phyloP scores from a whole-genome alignment of 2,113 vertebrate species.

The Romanogobio albipinnatus region DNA sequence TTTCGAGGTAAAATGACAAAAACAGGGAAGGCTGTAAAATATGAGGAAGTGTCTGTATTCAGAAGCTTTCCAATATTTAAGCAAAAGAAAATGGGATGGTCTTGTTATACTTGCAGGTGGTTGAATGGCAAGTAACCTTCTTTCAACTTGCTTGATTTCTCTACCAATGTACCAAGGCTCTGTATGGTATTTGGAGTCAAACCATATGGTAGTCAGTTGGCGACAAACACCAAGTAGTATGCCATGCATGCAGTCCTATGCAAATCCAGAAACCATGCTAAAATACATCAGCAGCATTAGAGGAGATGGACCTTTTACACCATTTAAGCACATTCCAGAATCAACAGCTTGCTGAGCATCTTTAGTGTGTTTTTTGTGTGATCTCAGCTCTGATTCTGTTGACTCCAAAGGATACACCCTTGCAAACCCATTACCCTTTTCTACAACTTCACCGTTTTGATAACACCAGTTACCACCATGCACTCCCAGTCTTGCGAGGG shows the following conservation, averaged over 20 bases:
- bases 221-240: constrained; percentile 10
- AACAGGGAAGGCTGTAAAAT: constrained; percentile 22
- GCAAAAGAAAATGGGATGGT: background rate
- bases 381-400: background rate
- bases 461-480: constrained; percentile 8
- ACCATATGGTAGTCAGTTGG: background rate
- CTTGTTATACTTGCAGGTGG: constrained; percentile 6
- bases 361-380: background rate
- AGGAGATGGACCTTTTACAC: constrained; percentile 12
- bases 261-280: constrained; percentile 20
- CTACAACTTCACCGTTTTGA: background rate
- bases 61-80: constrained; percentile 9
- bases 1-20: too few species aligned
- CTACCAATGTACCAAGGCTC: constrained; percentile 2
- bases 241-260: constrained; percentile 8
- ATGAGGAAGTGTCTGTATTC: background rate
- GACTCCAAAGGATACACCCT: background rate
- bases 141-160: background rate
- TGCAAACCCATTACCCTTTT: constrained; percentile 8
- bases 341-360: background rate
- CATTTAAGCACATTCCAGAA: background rate
- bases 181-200: background rate
- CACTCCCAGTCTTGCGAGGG: background rate
- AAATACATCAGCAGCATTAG: constrained; percentile 12
- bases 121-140: background rate